phyloP scores from a whole-genome alignment of 2,888 invertebrate species.

The Dryococelus australis region DNA sequence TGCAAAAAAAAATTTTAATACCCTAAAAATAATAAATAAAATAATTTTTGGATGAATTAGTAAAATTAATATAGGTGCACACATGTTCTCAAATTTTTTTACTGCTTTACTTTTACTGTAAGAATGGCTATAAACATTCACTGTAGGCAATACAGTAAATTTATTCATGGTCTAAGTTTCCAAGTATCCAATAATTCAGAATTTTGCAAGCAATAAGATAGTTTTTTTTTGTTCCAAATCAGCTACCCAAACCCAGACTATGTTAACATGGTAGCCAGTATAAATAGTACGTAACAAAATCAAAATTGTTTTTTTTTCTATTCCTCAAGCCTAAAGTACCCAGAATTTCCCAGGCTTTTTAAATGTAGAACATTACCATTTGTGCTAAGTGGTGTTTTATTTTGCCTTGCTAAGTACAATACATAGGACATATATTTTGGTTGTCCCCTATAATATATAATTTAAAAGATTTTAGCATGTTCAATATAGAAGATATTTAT shows the following conservation, averaged over 20 bases:
- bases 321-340: too few relatives aligned
- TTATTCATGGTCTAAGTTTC: background rate
- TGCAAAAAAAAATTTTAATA: too few relatives aligned
- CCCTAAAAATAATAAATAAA: too few relatives aligned
- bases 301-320: background rate
- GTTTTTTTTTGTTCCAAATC: background rate
- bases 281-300: background rate
- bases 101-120: background rate
- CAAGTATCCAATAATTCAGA: background rate
- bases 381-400: background rate
- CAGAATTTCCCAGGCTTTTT: too few relatives aligned
- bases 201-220: background rate
- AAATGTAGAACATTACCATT: background rate
- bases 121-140: background rate
- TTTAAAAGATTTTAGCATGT: too few relatives aligned
- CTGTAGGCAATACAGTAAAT: background rate
- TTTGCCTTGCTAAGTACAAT: too few relatives aligned
- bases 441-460: too few relatives aligned
- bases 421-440: too few relatives aligned
- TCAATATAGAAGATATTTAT: too few relatives aligned
- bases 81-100: background rate
- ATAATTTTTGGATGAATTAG: too few relatives aligned
- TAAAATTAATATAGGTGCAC: too few relatives aligned
- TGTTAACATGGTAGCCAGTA: background rate
- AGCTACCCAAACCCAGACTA: background rate